phyloP scores from a whole-genome alignment of 2,888 invertebrate genomes.

The Pristionchus arcanus region DNA sequence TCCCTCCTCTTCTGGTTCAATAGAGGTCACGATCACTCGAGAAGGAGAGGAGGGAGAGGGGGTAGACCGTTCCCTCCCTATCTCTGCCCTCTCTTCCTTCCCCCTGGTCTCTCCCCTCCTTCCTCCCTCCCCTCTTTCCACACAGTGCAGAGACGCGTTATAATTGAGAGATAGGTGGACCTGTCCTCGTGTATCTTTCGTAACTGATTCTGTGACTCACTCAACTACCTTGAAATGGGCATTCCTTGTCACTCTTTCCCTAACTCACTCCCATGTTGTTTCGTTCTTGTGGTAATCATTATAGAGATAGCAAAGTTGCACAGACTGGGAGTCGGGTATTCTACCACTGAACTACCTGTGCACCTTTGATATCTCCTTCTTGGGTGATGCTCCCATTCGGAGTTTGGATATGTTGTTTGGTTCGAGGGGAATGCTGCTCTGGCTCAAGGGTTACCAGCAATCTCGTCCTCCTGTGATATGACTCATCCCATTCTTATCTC shows the following conservation, averaged over 20 bases:
- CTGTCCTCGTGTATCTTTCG: conserved; percentile 37
- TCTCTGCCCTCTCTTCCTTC: neutral
- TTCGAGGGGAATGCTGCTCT: neutral
- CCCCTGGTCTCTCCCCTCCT: neutral
- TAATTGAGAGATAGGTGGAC: conserved; percentile 1
- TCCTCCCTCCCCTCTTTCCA: neutral
- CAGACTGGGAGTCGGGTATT: no score
- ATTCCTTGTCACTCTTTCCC: neutral
- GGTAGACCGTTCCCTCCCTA: neutral
- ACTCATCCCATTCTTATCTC: conserved; percentile 20
- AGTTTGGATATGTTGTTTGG: no score
- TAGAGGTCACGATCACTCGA: conserved; percentile 39
- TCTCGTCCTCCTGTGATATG: neutral
- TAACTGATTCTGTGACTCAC: conserved; percentile 38
- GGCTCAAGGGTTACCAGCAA: neutral
- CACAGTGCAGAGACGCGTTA: conserved; percentile 48
- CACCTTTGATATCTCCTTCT: no score
- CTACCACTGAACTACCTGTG: no score
- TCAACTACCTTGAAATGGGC: conserved; percentile 9
- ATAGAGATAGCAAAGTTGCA: no score
- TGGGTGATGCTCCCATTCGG: no score
- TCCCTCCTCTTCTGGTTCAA: conserved; percentile 28
- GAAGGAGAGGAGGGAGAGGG: neutral
- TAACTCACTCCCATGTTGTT: neutral
- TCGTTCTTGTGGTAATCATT: no score